Percentiles rank a stretch among this genome's conserved stretches.
Conservation (phyloP, 2,797 vertebrate species). For the Microctenopoma lineatum region DNA sequence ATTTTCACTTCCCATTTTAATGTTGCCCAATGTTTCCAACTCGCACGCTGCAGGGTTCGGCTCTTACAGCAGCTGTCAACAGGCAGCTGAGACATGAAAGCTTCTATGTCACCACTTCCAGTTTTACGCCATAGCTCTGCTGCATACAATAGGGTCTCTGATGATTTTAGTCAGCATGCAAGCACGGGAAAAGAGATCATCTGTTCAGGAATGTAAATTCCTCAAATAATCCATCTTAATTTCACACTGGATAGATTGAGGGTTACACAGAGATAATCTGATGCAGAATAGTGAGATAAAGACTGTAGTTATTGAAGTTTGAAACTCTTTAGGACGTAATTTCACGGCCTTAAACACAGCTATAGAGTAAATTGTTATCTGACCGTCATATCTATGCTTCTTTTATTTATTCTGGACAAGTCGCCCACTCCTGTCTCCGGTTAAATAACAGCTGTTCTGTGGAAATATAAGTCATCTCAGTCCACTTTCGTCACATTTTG, state of each 20-base stretch:
- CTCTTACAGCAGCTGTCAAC: neutral
- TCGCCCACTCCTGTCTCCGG: neutral
- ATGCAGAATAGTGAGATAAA: conserved; percentile 1
- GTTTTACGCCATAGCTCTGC: conserved; percentile 46
- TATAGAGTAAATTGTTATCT: neutral
- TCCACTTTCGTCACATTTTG: neutral
- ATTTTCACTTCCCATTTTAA: conserved; percentile 9
- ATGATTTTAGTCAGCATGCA: conserved; percentile 46
- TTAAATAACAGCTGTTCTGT: neutral
- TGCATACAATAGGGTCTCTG: conserved; percentile 64
- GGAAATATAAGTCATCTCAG: neutral
- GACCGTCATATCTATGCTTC: neutral
- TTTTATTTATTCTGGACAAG: neutral
- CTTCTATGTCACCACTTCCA: conserved; percentile 38
- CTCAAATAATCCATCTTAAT: conserved; percentile 62
- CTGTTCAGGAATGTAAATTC: conserved; percentile 73
- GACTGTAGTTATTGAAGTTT: neutral
- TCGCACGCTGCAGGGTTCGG: conserved; percentile 10
- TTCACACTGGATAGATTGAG: conserved; percentile 25
- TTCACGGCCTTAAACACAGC: neutral
- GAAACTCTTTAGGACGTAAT: neutral
- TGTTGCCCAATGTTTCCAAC: conserved; percentile 24
- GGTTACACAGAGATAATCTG: neutral
- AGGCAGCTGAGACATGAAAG: conserved; percentile 27
- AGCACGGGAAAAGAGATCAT: conserved; percentile 69